Evolutionary conservation across 2,797 vertebrate genomes (phyloP).

Genomic region (Melopsittacus undulatus): DNA sequence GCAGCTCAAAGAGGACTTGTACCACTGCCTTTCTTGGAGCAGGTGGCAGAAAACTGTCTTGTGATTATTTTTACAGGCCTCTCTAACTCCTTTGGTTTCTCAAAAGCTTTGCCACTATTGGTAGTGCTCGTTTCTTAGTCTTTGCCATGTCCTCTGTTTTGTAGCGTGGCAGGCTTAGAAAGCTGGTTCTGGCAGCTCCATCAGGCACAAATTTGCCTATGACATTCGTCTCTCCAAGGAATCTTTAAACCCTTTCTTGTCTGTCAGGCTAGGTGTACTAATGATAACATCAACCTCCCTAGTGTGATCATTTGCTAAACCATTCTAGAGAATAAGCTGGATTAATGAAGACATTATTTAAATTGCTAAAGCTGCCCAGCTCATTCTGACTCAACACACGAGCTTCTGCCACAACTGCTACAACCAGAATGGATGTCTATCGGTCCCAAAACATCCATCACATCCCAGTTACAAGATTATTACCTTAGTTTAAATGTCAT

Average conservation of each 20-base stretch:
- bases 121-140: not conserved
- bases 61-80: not conserved
- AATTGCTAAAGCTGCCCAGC: conserved; percentile 17
- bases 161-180: not conserved
- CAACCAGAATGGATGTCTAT: not conserved
- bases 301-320: conserved; percentile 55
- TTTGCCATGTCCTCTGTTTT: not conserved
- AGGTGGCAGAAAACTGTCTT: not conserved
- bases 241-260: conserved; percentile 43
- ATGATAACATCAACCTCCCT: conserved; percentile 54
- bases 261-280: conserved; percentile 46
- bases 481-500: not conserved
- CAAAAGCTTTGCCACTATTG: not conserved
- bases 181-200: conserved; percentile 37
- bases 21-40: not conserved
- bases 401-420: not conserved
- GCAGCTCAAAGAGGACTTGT: not conserved
- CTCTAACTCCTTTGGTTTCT: not conserved
- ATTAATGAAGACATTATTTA: conserved; percentile 64
- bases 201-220: conserved; percentile 47
- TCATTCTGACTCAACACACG: conserved; percentile 18
- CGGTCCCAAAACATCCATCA: not conserved
- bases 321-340: conserved; percentile 51
- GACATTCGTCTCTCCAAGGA: conserved; percentile 26
- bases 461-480: not conserved